Evolutionary conservation across 2,113 vertebrate genomes (phyloP).

Genomic region (Actinemys pallida): DNA sequence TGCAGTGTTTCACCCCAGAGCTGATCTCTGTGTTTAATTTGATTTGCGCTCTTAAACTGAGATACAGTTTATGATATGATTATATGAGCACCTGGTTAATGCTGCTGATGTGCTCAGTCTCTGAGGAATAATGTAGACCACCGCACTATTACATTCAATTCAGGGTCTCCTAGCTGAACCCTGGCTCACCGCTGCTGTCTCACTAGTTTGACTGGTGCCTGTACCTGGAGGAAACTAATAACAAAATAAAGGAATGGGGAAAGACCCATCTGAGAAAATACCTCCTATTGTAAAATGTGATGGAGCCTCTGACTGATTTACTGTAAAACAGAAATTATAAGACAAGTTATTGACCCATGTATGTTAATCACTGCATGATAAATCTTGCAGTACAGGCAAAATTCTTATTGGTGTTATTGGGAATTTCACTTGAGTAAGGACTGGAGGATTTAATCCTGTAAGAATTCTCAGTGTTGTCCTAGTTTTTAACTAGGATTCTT

Average conservation of each 20-base stretch:
- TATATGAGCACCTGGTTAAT: not conserved
- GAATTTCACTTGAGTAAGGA: not conserved
- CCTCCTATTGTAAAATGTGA: not conserved
- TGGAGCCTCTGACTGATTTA: not conserved
- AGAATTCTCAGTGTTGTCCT: not conserved
- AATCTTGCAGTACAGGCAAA: not conserved
- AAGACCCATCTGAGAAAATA: not conserved
- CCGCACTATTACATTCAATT: not conserved
- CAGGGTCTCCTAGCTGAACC: not conserved
- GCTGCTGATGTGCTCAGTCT: not conserved
- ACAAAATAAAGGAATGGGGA: not conserved
- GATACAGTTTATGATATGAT: not conserved
- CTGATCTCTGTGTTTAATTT: not conserved
- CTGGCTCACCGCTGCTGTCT: not conserved
- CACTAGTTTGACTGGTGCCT: not conserved
- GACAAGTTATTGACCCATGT: not conserved
- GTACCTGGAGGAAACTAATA: not conserved
- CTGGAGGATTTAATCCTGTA: not conserved
- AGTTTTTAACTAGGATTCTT: not conserved
- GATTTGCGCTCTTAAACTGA: not conserved
- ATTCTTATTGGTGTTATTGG: not conserved
- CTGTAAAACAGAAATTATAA: not conserved
- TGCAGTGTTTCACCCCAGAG: not conserved
- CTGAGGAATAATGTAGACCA: not conserved
- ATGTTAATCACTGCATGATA: not conserved